Base-by-base conservation (phyloP, 2,113 vertebrate genomes). In the Apteryx mantelli region DNA sequence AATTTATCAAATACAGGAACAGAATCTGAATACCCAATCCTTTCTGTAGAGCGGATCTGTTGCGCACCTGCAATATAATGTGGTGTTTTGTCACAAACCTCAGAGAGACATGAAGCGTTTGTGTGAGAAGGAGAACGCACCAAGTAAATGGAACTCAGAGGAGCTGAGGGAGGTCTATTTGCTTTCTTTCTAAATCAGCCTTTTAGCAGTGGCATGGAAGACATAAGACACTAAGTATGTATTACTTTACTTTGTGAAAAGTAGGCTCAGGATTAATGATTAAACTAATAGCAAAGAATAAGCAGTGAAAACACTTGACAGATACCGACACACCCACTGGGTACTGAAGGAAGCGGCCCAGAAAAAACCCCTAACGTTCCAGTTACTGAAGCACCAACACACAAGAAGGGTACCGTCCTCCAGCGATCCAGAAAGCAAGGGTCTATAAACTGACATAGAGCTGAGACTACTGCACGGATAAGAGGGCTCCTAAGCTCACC, bases 21-120 rank as follows among this genome's bases (percentile, higher is more conserved):
- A 56, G 5, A 50, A 44, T 26, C 4, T 36, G 50, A 26, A 42
- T 13, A 17, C 26, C 9, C 66, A 36, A n/a, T 50, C 36, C 10
- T 32, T 24, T 52, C 36, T 48, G 25, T 17, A 44, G 42, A 18
- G 30, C 1, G 30, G 7, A 25, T 42, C 56, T 56, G 65, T 28
- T 7, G 40, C 6, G 24, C 19, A 18, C 19, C 48, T 32, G 58
- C 16, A 7, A 7, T 20, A 38, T 3, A 0, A 10, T 2, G n/a
- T 40, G 20, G 14, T 19, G 36, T 4, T 38, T 36, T 28, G n/a
- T 38, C 17, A 20, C 13, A 20, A 53, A 22, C 44, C 56, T 13
- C 4, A 17, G 6, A 28, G 2, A 30, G 30, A 44, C 15, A 12
- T 1, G 13, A 21, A 66, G 25, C 1, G 5, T 20, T 30, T 4